Evolutionary conservation across 2,888 invertebrate species (phyloP).

Genomic region (Tillus elongatus): DNA sequence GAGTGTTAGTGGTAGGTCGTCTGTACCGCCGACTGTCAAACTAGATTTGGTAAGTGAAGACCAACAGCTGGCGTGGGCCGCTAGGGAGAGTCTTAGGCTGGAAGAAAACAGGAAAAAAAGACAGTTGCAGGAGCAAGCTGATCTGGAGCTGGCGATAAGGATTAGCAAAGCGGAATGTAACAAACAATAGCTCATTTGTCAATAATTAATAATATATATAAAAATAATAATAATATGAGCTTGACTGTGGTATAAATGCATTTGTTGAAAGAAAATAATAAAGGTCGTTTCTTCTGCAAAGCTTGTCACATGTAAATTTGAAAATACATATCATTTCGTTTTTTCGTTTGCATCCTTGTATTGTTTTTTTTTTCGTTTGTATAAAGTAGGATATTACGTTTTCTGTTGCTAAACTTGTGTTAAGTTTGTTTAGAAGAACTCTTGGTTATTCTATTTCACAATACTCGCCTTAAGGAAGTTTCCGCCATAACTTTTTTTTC

Average conservation of each 20-base stretch:
- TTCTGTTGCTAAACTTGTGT: too few species aligned
- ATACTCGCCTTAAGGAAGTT: too few species aligned
- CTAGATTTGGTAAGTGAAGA: constrained; percentile 48
- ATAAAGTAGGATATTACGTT: too few species aligned
- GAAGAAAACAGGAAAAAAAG: constrained; percentile 53
- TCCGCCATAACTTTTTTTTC: too few species aligned
- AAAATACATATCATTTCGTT: neutral
- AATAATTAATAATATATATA: constrained; percentile 6
- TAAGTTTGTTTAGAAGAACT: too few species aligned
- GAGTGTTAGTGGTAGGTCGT: constrained; percentile 34
- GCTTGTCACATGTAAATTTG: too few species aligned
- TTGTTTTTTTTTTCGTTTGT: too few species aligned
- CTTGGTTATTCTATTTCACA: too few species aligned
- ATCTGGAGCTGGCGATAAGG: constrained; percentile 62
- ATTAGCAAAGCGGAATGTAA: constrained; percentile 50
- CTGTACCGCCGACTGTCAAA: constrained; percentile 26
- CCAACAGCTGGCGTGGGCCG: constrained; percentile 66
- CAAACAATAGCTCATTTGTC: constrained; percentile 11
- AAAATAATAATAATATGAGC: constrained; percentile 10
- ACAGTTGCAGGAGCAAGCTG: constrained; percentile 58
- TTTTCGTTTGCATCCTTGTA: neutral
- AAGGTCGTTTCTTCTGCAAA: too few species aligned
- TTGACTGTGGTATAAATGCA: constrained; percentile 16
- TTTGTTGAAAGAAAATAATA: neutral
- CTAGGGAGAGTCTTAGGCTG: constrained; percentile 54